Conservation (phyloP, 2,888 invertebrate species). For the Macrophya annulata region DNA sequence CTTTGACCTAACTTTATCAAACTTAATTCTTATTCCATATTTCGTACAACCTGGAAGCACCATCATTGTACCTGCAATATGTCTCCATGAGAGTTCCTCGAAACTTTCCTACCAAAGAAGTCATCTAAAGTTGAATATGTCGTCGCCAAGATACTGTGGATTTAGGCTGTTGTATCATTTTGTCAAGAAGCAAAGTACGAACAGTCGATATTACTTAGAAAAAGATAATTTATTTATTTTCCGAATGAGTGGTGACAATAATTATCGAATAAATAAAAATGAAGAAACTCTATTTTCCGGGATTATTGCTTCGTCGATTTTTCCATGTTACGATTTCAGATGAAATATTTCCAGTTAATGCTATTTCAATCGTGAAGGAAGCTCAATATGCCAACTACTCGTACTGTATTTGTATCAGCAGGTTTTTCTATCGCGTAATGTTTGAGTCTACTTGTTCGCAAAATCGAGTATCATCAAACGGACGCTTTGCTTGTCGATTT, state of each 20-base stretch:
- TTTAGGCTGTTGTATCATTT: not conserved
- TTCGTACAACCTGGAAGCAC: not conserved
- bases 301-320: not conserved
- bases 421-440: not conserved
- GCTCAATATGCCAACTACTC: not conserved
- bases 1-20: constrained; percentile 8
- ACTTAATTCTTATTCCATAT: constrained; percentile 1
- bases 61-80: constrained; percentile 9
- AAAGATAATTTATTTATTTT: not conserved
- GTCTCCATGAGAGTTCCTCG: constrained; percentile 27
- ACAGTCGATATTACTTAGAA: not conserved
- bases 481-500: not conserved
- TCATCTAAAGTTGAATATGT: constrained; percentile 5
- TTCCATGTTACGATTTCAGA: not conserved
- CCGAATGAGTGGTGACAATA: not conserved
- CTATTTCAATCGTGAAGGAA: not conserved
- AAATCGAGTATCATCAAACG: not conserved
- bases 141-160: not conserved
- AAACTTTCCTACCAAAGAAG: not conserved
- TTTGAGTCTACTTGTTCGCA: not conserved
- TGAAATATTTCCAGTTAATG: not conserved
- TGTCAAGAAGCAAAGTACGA: not conserved
- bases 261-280: not conserved
- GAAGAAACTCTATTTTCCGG: not conserved
- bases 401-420: not conserved